Evolutionary conservation across 2,888 invertebrate genomes (phyloP).

Genomic region (Parelbella ahira): DNA sequence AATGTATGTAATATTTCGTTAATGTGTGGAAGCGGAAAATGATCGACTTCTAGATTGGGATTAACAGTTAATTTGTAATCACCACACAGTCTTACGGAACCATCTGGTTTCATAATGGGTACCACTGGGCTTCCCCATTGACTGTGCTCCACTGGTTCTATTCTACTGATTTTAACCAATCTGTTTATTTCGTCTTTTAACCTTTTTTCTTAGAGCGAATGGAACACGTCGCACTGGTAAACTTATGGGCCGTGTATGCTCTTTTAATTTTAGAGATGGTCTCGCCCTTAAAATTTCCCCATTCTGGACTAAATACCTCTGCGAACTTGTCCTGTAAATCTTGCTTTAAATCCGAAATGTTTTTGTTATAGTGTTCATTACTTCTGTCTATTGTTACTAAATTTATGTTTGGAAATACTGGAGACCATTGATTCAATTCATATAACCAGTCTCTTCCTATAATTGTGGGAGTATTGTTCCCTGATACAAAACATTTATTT

Average conservation of each 20-base stretch:
- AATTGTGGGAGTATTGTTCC: too few relatives aligned
- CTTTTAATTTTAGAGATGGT: conserved; percentile 16
- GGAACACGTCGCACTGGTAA: conserved; percentile 1
- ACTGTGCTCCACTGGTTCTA: not conserved
- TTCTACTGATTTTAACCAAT: not conserved
- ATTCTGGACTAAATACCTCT: conserved; percentile 26
- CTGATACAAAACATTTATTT: too few relatives aligned
- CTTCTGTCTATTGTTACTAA: too few relatives aligned
- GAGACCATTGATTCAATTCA: too few relatives aligned
- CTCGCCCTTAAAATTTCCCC: conserved; percentile 19
- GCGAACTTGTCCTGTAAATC: conserved; percentile 20
- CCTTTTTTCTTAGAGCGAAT: conserved; percentile 5
- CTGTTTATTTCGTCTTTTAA: conserved; percentile 11
- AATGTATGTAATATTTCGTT: too few relatives aligned
- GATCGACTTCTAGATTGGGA: conserved; percentile 21
- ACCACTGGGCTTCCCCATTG: conserved; percentile 1
- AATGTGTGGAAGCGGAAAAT: too few relatives aligned
- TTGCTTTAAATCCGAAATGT: too few relatives aligned
- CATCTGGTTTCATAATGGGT: not conserved
- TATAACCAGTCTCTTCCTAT: too few relatives aligned
- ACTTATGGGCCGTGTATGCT: conserved; percentile 7
- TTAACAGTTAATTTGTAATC: conserved; percentile 32
- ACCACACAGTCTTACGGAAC: conserved; percentile 27
- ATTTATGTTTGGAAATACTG: too few relatives aligned
- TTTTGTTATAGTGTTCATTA: too few relatives aligned